Base-by-base conservation (phyloP, 2,113 vertebrate species). In the Brachyistius frenatus region DNA sequence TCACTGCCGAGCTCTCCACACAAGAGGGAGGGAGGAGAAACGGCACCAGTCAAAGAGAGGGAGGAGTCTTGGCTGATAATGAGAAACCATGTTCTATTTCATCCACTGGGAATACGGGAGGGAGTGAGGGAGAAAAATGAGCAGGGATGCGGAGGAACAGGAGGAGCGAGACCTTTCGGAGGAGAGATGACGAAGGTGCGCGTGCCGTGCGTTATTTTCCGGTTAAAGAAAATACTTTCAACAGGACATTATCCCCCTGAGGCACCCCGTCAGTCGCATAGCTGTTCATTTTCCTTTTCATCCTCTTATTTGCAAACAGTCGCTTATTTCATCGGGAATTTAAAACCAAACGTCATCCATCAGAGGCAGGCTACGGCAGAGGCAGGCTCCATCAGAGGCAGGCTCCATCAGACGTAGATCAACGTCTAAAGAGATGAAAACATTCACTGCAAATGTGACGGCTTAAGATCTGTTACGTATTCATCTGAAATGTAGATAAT, bases 61-160 rank as follows among this genome's bases (percentile, higher is more conserved):
- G 92, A 89, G 92, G 91, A 89, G 92, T 65, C 85, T 23, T 81
- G 86, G 74, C 52, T 73, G 53, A 89, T 90, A 87, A 90, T 88
- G 90, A 90, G 77, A 75, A 81, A 86, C 70, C 72, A 64, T 81
- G 90, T 81, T 81, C 73, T 41, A 78, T 68, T 87, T 73, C 82
- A 83, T 88, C 80, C 77, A 58, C 61, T 72, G 80, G 73, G 23
- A 70, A 78, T 83, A 69, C 31, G 16, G 46, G 57, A 73, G 71
- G 62, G 80, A 72, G 37, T 5, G 64, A 76, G 53, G 50, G 64
- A 81, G 79, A 47, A 23, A 50, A 67, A 54, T 0, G 44, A 84
- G 33, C 6, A 33, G 50, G 63, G 56, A 75, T n/a, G 49, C 47
- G 71, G 54, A 76, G 47, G 58, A 61, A 46, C 50, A 60, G 49